Evolutionary conservation across 2,797 vertebrate genomes (phyloP), one percentile per base, ranked within the genome.

Genomic region (Buceros bicornis): DNA sequence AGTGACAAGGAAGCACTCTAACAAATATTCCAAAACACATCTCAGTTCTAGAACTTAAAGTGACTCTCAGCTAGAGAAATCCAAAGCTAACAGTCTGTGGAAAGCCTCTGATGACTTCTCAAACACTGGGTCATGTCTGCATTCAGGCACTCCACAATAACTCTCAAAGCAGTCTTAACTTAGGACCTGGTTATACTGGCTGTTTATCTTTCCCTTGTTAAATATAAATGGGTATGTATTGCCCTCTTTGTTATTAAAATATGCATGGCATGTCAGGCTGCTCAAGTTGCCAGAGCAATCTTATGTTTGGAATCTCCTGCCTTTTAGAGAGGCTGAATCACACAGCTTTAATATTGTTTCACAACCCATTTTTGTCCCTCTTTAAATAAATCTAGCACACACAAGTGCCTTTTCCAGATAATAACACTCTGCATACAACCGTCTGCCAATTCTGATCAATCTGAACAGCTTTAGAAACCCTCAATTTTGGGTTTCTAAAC

Each of bases 181-280:
- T 50, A 56, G 65, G 65, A 90, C 57, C 43, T 76, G 69, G 53
- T 78, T 67, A 70, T 53, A 65, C 31, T 81, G 81, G 48, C 35
- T 87, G 21, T 89, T 89, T 93, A 83, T 81, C 76, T 91, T 95
- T 76, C 69, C 69, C 58, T 72, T 65, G 57, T 79, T 61, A 90
- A 89, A 91, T n/a, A 61, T 88, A 91, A 88, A 92, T 0, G 0
- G 22, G 0, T 11, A 90, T 74, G 42, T 78, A 90, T 21, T 65
- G 43, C 48, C 28, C 35, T 70, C 86, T 93, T 90, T 83, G 91
- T 93, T 92, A 92, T 62, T 94, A 79, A 96, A 90, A 93, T 80
- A 96, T 69, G 82, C 24, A 26, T 43, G 65, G 65, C 53, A 90
- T 51, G 76, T 40, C 78, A 54, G 0, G 2, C 33, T 87, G 65